phyloP scores from a whole-genome alignment of 2,888 invertebrate genomes.

The Lampropteryx suffumata region DNA sequence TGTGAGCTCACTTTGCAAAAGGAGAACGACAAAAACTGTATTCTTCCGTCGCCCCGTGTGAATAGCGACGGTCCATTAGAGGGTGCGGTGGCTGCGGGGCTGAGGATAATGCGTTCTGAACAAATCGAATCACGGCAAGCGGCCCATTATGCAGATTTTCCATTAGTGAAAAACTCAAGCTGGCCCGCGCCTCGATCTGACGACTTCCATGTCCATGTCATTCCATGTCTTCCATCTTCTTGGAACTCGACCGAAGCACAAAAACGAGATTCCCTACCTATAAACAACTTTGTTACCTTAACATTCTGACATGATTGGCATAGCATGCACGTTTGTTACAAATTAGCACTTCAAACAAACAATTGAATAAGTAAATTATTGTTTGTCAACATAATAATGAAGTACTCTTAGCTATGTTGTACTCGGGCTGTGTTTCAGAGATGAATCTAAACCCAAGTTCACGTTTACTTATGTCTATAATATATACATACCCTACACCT shows the following conservation, averaged over 20 bases:
- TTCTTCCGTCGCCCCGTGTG: conserved; percentile 48
- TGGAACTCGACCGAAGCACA: background rate
- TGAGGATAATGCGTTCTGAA: conserved; percentile 59
- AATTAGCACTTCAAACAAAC: background rate
- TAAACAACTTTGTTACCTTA: background rate
- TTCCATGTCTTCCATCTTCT: conserved; percentile 8
- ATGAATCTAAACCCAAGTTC: too few species aligned
- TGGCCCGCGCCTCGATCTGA: conserved; percentile 40
- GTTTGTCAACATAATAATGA: background rate
- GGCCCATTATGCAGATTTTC: conserved; percentile 78
- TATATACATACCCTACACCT: too few species aligned
- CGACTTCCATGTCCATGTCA: conserved; percentile 30
- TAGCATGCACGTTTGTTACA: background rate
- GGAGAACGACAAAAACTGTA: conserved; percentile 58
- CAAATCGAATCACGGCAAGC: conserved; percentile 72
- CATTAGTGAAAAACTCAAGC: conserved; percentile 70
- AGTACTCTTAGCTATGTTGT: too few species aligned
- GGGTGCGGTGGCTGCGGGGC: conserved; percentile 42
- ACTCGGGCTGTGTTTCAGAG: too few species aligned
- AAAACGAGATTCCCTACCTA: background rate
- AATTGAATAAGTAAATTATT: background rate
- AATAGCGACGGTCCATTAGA: conserved; percentile 68
- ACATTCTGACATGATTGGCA: background rate
- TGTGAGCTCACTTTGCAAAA: conserved; percentile 52
- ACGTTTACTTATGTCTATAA: too few species aligned